phyloP scores from a whole-genome alignment of 1,140 invertebrate genomes.

The Lanistes nyassanus region DNA sequence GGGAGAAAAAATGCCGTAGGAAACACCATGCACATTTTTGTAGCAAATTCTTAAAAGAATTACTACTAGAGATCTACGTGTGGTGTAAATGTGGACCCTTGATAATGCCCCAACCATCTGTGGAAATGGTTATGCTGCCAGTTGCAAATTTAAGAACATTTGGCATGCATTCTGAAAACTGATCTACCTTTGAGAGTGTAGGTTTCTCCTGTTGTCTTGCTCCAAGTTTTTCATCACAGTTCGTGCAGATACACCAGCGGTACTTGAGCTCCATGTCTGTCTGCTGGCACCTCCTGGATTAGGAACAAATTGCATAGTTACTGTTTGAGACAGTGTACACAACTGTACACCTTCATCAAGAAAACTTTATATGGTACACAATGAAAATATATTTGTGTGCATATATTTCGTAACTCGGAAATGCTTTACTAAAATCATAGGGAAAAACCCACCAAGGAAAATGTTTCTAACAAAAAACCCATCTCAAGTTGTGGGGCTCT shows the following conservation, averaged over 20 bases:
- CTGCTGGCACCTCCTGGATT: background rate
- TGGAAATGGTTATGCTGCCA: too few relatives aligned
- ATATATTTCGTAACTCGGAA: background rate
- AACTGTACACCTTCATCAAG: background rate
- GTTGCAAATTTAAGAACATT: too few relatives aligned
- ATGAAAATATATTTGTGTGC: background rate
- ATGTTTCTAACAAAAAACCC: too few relatives aligned
- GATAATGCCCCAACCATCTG: too few relatives aligned
- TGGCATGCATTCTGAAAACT: too few relatives aligned
- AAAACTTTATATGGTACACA: background rate
- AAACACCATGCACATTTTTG: too few relatives aligned
- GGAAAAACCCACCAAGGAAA: background rate
- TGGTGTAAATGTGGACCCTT: too few relatives aligned
- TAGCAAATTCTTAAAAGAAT: too few relatives aligned
- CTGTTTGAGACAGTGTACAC: too few relatives aligned
- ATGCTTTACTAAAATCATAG: background rate
- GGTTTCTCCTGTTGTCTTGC: background rate
- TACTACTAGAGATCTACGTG: too few relatives aligned
- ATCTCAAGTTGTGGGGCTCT: too few relatives aligned
- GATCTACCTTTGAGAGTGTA: background rate
- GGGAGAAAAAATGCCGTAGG: too few relatives aligned
- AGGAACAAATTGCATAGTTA: background rate
- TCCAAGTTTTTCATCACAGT: background rate
- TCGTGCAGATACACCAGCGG: constrained; percentile 1
- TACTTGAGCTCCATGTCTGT: background rate